A percentile compares a stretch with the other conserved stretches of the same genome.
Conservation (phyloP, 2,113 vertebrate genomes). For the Struthidea cinerea region DNA sequence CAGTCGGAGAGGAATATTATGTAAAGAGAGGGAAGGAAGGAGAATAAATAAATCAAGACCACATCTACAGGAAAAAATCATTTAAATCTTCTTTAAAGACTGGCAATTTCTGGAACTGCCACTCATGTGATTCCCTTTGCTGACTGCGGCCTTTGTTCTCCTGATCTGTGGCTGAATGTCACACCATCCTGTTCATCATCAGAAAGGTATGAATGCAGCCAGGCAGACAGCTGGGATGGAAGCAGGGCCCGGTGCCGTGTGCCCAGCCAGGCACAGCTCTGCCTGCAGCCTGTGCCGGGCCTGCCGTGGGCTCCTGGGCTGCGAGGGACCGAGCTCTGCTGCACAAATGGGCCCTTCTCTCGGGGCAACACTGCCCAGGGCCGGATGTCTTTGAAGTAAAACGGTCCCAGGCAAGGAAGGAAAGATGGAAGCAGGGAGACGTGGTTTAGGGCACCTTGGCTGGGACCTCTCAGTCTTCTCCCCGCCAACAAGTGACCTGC, state of each 20-base stretch:
- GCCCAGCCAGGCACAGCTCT: not conserved
- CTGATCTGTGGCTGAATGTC: not conserved
- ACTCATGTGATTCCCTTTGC: not conserved
- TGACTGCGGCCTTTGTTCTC: not conserved
- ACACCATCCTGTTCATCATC: not conserved
- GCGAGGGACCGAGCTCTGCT: not conserved
- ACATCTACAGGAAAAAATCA: not conserved
- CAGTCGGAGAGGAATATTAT: not conserved
- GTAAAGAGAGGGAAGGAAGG: not conserved
- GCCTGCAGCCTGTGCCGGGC: not conserved
- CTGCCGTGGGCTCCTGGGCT: not conserved
- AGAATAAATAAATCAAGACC: not conserved
- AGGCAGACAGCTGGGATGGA: too few species aligned
- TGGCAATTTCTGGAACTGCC: not conserved
- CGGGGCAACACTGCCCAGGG: too few species aligned
- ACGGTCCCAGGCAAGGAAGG: not conserved
- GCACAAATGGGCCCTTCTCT: not conserved
- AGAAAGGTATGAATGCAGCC: not conserved
- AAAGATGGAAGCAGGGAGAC: not conserved
- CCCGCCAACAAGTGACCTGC: rapidly evolving
- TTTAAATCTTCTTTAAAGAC: not conserved
- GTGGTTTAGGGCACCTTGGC: not conserved
- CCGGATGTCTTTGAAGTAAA: not conserved
- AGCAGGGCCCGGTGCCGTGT: not conserved
- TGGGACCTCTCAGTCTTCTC: not conserved